These are phyloP conservation scores for Platycercus adscitus DNA, from an alignment of 2,113 vertebrate genomes.

Conservation along the genomic window DNA sequence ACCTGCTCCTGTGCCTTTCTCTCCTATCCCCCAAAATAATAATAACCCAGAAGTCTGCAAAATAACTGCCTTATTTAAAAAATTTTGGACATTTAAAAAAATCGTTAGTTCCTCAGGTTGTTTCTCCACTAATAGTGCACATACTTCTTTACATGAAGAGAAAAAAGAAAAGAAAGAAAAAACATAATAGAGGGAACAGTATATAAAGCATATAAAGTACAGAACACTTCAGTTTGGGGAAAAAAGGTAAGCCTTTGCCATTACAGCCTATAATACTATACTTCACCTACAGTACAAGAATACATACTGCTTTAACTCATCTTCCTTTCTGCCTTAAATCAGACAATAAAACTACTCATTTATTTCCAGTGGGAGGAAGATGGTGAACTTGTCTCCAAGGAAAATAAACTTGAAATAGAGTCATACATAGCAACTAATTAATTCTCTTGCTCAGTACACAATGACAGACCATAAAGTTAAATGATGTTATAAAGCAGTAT, in stretches of 20 bases:
- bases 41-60: background rate
- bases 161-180: background rate
- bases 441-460: background rate
- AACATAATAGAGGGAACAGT: background rate
- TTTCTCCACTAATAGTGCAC: background rate
- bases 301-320: background rate
- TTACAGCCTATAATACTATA: background rate
- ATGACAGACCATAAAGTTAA: background rate
- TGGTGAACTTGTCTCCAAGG: background rate
- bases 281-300: background rate
- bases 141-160: background rate
- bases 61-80: background rate
- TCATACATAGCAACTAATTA: background rate
- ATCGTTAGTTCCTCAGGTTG: background rate
- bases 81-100: background rate
- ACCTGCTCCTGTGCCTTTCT: background rate
- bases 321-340: background rate
- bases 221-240: background rate
- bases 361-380: background rate
- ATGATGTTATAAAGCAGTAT: background rate
- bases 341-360: background rate
- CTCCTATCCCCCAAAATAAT: background rate
- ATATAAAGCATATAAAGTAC: background rate
- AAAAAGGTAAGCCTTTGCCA: background rate
- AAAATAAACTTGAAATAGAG: background rate